Base-by-base conservation (phyloP, 2,888 invertebrate species). In the Thymelicus sylvestris region DNA sequence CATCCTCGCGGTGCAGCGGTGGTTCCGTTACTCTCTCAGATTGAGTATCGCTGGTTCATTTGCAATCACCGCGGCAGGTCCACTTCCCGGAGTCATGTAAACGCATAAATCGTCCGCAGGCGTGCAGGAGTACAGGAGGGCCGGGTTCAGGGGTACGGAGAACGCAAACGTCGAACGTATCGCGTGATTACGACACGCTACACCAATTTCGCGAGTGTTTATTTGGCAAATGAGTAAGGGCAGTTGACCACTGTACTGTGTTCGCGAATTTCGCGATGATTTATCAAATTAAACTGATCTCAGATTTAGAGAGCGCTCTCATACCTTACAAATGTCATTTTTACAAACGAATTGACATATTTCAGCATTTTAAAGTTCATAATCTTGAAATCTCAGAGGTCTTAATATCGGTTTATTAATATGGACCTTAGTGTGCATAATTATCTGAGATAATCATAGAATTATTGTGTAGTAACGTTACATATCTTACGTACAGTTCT, bases 121-220 rank as follows among this genome's bases (percentile, higher is more conserved):
- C 15, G 39, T 13, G 39, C 59, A n/a, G 31, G 57, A 12, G 57
- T 6, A 8, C 31, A 13, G 12, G 24, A 31, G 8, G 13, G 2
- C 31, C 12, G 31, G 12, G n/a, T 19, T 0, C 19, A 12, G 38
- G 50, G 10, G 52, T 19, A 52, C 15, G 12, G 1, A 7, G 19
- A 1, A 41, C 15, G 44, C 59, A 52, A 19, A 64, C 63, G 63
- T 57, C 19, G n/a, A 63, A 59, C 64, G 62, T 47, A 69, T 64
- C 48, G 57, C 63, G 64, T 31, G 66, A 66, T 66, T 59, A 47
- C 59, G 47, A 69, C 69, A 69, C 57, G 69, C 64, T 57, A 68
- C 69, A 59, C 64, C 64, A 64, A 69, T 59, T 57, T 64, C 15
- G 57, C 57, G 59, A 59, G 64, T 64, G 69, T 69, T 69, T 69